Percentiles rank a stretch among this genome's conserved stretches.
Evolutionary conservation across 1,140 invertebrate genomes (phyloP).

Genomic region (Drosophila virilis): DNA sequence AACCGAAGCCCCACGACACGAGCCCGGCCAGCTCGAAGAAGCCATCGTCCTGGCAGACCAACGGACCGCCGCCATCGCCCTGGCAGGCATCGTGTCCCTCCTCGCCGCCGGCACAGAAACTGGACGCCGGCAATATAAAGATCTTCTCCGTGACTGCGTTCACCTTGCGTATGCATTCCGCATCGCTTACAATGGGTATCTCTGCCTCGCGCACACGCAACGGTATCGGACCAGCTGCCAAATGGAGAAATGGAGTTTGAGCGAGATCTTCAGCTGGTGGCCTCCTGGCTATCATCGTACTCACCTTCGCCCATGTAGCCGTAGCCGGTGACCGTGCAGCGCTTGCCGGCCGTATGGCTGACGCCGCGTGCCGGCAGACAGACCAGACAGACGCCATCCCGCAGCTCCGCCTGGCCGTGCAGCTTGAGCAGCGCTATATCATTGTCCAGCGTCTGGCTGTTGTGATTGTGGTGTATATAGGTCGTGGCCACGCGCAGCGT

Average conservation of each 20-base stretch:
- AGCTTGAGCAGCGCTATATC: constrained; percentile 97
- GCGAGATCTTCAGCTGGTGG: too few species aligned
- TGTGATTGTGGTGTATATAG: constrained; percentile 98
- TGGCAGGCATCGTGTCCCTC: constrained; percentile 96
- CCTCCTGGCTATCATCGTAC: constrained; percentile 26
- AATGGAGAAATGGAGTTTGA: background rate
- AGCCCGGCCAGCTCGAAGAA: constrained; percentile 96
- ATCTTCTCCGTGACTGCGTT: constrained; percentile 97
- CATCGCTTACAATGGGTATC: constrained; percentile 96
- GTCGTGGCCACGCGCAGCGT: constrained; percentile 95
- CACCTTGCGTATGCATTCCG: constrained; percentile 95
- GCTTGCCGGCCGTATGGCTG: constrained; percentile 92
- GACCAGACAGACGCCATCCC: constrained; percentile 90
- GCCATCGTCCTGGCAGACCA: constrained; percentile 96
- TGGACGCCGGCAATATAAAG: constrained; percentile 95
- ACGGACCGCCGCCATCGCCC: constrained; percentile 95
- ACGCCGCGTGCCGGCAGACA: constrained; percentile 93
- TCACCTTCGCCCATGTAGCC: constrained; percentile 97
- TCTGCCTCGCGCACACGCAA: constrained; percentile 94
- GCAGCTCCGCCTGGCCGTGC: constrained; percentile 94
- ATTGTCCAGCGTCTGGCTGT: constrained; percentile 97
- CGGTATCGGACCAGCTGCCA: constrained; percentile 93
- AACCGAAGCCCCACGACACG: constrained; percentile 94
- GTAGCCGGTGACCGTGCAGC: constrained; percentile 96
- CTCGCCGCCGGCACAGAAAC: constrained; percentile 97